Percentiles rank a stretch among this genome's conserved stretches.
Evolutionary conservation across 2,113 vertebrate species (phyloP).

Genomic region (Echinops telfairi): DNA sequence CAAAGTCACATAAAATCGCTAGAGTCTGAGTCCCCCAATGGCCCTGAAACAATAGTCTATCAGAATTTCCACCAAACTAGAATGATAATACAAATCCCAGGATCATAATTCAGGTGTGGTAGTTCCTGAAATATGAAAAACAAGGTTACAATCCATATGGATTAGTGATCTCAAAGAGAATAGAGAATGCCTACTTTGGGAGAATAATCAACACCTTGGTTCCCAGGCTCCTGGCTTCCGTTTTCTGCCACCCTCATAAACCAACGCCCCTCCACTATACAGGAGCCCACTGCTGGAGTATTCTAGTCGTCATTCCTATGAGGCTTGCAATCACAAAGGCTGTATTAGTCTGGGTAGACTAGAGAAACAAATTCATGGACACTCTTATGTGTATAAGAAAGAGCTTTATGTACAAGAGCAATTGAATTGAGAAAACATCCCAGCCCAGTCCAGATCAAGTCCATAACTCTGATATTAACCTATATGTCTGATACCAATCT

Average conservation of each 20-base stretch:
- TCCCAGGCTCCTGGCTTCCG: background rate
- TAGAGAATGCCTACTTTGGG: background rate
- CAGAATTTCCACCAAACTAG: constrained; percentile 36
- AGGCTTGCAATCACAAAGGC: background rate
- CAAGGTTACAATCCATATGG: constrained; percentile 28
- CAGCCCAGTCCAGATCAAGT: no score
- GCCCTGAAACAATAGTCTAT: constrained; percentile 26
- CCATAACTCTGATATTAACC: no score
- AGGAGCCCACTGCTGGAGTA: background rate
- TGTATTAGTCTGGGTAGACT: background rate
- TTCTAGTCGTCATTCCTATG: background rate
- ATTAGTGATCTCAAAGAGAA: constrained; percentile 41
- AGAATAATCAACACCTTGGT: background rate
- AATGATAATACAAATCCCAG: constrained; percentile 9
- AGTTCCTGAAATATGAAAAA: constrained; percentile 57
- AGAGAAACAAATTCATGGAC: no score
- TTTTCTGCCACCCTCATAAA: background rate
- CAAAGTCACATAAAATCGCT: constrained; percentile 40
- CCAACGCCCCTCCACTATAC: background rate
- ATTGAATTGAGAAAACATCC: no score
- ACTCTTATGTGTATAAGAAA: no score
- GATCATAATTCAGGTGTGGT: constrained; percentile 12
- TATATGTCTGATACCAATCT: no score
- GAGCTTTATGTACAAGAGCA: no score
- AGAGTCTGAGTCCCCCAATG: background rate